These are phyloP conservation scores for Harmothoe impar DNA, from an alignment of 2,888 invertebrate species.

Conservation along the genomic window DNA sequence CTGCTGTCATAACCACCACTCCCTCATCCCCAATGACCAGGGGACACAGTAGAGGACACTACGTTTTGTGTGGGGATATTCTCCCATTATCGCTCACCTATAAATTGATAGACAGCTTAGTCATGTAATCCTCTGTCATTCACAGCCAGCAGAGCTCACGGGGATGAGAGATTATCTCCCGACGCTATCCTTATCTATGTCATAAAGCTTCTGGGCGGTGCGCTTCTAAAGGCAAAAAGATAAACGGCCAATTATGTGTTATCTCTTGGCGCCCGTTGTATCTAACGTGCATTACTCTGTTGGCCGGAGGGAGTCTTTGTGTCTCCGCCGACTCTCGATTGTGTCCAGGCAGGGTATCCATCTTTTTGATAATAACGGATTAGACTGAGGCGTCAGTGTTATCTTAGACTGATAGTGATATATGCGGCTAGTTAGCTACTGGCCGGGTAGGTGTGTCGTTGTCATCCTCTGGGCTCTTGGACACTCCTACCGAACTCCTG, in stretches of 20 bases:
- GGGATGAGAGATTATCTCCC: conserved; percentile 4
- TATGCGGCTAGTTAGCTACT: not conserved
- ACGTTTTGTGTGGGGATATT: not conserved
- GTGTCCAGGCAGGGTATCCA: conserved; percentile 20
- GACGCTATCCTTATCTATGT: not conserved
- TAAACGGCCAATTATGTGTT: conserved; percentile 44
- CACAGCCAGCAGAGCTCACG: not conserved
- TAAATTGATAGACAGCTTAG: conserved; percentile 43
- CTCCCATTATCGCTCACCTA: conserved; percentile 35
- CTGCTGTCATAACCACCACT: too few relatives aligned
- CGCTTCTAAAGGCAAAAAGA: conserved; percentile 18
- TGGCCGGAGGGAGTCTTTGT: conserved; percentile 4
- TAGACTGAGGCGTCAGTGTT: conserved; percentile 8
- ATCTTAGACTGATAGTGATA: conserved; percentile 4
- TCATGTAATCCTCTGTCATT: conserved; percentile 26
- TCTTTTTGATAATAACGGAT: conserved; percentile 23
- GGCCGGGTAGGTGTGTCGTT: not conserved
- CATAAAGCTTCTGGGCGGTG: conserved; percentile 44
- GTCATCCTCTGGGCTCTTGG: not conserved
- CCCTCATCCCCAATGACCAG: not conserved
- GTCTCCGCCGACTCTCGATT: not conserved
- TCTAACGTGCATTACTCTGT: not conserved
- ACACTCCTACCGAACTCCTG: too few relatives aligned
- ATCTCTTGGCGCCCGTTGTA: not conserved
- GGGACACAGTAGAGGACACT: too few relatives aligned